phyloP scores from a whole-genome alignment of 92 coral and sea anemone species.

The Phymanthus crucifer region DNA sequence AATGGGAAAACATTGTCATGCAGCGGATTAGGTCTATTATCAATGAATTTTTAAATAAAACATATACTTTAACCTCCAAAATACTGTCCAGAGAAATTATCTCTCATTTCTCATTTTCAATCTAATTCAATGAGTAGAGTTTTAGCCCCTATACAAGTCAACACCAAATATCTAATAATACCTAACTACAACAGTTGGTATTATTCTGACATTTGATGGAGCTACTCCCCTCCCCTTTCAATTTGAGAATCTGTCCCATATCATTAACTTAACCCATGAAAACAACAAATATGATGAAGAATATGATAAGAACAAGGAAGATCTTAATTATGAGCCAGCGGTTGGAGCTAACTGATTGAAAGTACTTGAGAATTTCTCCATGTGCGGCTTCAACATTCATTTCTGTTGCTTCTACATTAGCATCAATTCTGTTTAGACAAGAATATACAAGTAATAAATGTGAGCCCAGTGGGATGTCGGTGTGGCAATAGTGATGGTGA shows the following conservation, averaged over 20 bases:
- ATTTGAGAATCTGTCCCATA: not conserved
- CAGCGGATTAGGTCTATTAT: too few species aligned
- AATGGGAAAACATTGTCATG: too few species aligned
- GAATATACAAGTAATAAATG: not conserved
- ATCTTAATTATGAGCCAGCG: slow-evolving; percentile 97
- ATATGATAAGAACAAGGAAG: slow-evolving; percentile 84
- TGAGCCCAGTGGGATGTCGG: not conserved
- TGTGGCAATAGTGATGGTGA: too few species aligned
- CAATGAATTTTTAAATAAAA: not conserved
- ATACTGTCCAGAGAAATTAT: not conserved
- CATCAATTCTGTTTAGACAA: slow-evolving; percentile 66
- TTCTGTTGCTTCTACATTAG: slow-evolving; percentile 91
- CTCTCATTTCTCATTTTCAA: not conserved
- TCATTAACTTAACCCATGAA: slow-evolving; percentile 76
- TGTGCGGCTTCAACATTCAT: slow-evolving; percentile 95
- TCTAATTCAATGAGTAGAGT: not conserved
- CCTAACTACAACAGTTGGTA: not conserved
- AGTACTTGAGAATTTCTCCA: slow-evolving; percentile 92
- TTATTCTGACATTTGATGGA: not conserved
- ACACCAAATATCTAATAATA: not conserved
- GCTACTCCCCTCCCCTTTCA: not conserved
- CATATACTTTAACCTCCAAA: not conserved
- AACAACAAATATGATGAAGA: slow-evolving; percentile 92
- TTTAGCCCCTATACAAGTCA: not conserved
- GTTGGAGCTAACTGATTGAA: slow-evolving; percentile 95